Base-by-base conservation (phyloP, 2,113 vertebrate genomes). In the Nerophis lumbriciformis region DNA sequence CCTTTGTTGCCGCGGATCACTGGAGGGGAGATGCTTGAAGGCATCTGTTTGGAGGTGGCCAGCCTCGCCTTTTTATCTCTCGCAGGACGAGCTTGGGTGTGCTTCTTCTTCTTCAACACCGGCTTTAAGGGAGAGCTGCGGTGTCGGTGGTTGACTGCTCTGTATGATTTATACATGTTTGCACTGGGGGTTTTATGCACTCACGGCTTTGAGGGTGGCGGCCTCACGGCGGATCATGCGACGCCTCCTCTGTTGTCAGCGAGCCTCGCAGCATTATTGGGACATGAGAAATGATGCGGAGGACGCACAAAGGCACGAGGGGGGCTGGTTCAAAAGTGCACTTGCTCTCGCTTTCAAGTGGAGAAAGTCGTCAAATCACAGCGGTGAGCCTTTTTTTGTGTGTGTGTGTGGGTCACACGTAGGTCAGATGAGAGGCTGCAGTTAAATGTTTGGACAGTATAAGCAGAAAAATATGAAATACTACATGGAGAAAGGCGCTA, bases 1-100 rank as follows among this genome's bases (percentile, higher is more conserved):
- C 70, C 80, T 86, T 85, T 81, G 80, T 86, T 72, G 71, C 72
- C 65, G 69, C 61, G 74, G 74, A 83, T 87, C 69, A 77, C 72
- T 76, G 72, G 66, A 84, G 75, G 68, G 67, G 62, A 78, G 80
- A 80, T 76, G 63, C 81, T 77, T 81, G 75, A 82, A 81, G 68
- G 73, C 64, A 64, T 78, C 73, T 78, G 65, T 73, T 80, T 71
- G 16, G 39, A 21, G 72, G 75, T 76, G 64, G 65, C 51, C 53
- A 6, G 53, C 75, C 74, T 71, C 72, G 66, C 67, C 69, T 78
- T 65, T 65, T 63, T 78, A 65, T 73, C 60, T 76, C 68, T 78
- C 73, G 38, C 68, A 42, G 65, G 69, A 72, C 51, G 2, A 35
- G 48, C 71, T 55, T 6, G 56, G 13, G 42, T 65, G 60, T 63